Evolutionary conservation across 2,888 invertebrate species (phyloP).

Genomic region (Amblyteles armatorius): DNA sequence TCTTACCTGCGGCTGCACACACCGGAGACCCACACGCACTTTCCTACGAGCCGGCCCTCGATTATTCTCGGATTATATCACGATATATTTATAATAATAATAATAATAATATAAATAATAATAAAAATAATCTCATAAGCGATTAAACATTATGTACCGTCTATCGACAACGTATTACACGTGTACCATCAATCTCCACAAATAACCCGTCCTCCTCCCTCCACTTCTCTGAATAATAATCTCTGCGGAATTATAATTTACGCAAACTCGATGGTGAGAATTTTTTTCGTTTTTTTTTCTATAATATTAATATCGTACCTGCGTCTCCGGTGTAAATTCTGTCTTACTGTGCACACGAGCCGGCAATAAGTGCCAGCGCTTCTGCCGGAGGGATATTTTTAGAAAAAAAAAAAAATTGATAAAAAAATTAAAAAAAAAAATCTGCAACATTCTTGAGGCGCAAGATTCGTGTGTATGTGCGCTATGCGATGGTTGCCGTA

Average conservation of each 20-base stretch:
- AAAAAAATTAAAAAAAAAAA: not conserved
- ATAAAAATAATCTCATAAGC: conserved; percentile 9
- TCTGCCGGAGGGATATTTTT: conserved; percentile 23
- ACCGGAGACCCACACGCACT: conserved; percentile 55
- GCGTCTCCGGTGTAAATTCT: conserved; percentile 2
- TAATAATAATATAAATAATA: conserved; percentile 14
- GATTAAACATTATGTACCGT: conserved; percentile 13
- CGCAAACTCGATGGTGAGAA: not conserved
- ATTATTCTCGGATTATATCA: conserved; percentile 59
- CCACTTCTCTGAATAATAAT: conserved; percentile 46
- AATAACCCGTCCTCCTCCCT: not conserved
- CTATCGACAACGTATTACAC: conserved; percentile 43
- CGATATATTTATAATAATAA: conserved; percentile 32
- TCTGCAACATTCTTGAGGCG: not conserved
- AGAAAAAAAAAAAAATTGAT: not conserved
- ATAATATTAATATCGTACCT: conserved; percentile 24
- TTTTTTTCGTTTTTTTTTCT: not conserved
- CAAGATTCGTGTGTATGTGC: not conserved
- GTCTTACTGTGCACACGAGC: not conserved
- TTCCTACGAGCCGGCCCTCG: conserved; percentile 22
- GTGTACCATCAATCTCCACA: conserved; percentile 14
- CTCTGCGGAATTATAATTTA: conserved; percentile 35
- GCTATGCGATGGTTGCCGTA: not conserved
- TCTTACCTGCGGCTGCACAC: too few relatives aligned
- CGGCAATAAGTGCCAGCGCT: not conserved